Conservation (phyloP, 2,113 vertebrate genomes). For the Arothron firmamentum region DNA sequence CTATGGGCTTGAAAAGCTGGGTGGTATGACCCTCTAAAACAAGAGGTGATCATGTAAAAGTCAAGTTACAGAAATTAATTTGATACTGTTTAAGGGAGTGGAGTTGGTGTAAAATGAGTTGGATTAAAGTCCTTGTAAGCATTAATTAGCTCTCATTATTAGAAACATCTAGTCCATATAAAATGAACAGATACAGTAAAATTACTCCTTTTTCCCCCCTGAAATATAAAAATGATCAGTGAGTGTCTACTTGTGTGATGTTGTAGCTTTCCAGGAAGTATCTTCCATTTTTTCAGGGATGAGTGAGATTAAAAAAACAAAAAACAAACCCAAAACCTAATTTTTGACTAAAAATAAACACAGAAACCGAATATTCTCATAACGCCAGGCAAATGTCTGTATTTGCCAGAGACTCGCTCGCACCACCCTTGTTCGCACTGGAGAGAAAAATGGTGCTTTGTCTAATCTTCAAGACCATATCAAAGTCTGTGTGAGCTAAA, state of each 20-base stretch:
- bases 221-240: too few species aligned
- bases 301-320: neutral
- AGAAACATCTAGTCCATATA: neutral
- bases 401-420: neutral
- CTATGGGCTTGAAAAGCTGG: constrained; percentile 63
- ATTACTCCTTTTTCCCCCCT: too few species aligned
- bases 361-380: constrained; percentile 18
- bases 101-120: neutral
- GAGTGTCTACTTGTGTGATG: too few species aligned
- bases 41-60: constrained; percentile 26
- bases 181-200: too few species aligned
- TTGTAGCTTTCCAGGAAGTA: neutral
- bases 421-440: neutral
- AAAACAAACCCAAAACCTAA: too few species aligned
- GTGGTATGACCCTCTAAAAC: constrained; percentile 52
- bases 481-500: constrained; percentile 9
- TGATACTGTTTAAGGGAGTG: constrained; percentile 14
- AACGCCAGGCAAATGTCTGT: neutral
- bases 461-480: constrained; percentile 20
- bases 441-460: neutral
- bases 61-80: constrained; percentile 18
- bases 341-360: neutral
- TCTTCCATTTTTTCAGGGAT: neutral
- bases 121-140: too few species aligned
- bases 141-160: neutral